Evolutionary conservation across 2,888 invertebrate genomes (phyloP).

Genomic region (Drosophila subquinaria): DNA sequence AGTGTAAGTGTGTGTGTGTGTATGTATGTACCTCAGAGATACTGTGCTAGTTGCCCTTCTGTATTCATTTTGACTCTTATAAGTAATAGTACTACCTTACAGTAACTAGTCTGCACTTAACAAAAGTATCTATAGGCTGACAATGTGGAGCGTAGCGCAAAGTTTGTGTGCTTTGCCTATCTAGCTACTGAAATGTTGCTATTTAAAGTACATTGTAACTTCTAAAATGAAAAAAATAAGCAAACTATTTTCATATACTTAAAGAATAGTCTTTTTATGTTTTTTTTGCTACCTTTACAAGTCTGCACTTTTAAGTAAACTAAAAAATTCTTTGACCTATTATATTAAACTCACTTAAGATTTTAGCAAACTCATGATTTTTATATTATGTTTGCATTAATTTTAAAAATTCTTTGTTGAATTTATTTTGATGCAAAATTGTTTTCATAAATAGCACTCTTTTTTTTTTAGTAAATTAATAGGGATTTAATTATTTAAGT

Average conservation of each 20-base stretch:
- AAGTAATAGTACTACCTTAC: slow-evolving; percentile 17
- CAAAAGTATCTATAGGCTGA: slow-evolving; percentile 1
- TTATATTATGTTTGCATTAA: neutral
- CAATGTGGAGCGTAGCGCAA: neutral
- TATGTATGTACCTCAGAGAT: slow-evolving; percentile 14
- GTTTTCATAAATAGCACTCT: neutral
- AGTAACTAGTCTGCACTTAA: slow-evolving; percentile 23
- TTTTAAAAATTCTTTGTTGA: neutral
- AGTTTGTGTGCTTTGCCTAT: neutral
- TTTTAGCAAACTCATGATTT: neutral
- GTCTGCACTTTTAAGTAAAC: neutral
- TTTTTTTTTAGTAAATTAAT: neutral
- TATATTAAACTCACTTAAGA: neutral
- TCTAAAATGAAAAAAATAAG: neutral
- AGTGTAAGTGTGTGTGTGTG: slow-evolving; percentile 8
- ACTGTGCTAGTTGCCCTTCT: slow-evolving; percentile 28
- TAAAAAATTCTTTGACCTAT: neutral
- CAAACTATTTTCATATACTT: neutral
- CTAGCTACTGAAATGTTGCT: slow-evolving; percentile 17
- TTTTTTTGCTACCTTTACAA: neutral
- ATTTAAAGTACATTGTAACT: slow-evolving; percentile 5
- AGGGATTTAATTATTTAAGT: neutral
- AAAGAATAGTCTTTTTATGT: neutral
- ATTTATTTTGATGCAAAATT: neutral
- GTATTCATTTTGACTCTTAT: slow-evolving; percentile 34